These are phyloP conservation scores for Scortum barcoo DNA, from an alignment of 2,113 vertebrate genomes.

Conservation along the genomic window DNA sequence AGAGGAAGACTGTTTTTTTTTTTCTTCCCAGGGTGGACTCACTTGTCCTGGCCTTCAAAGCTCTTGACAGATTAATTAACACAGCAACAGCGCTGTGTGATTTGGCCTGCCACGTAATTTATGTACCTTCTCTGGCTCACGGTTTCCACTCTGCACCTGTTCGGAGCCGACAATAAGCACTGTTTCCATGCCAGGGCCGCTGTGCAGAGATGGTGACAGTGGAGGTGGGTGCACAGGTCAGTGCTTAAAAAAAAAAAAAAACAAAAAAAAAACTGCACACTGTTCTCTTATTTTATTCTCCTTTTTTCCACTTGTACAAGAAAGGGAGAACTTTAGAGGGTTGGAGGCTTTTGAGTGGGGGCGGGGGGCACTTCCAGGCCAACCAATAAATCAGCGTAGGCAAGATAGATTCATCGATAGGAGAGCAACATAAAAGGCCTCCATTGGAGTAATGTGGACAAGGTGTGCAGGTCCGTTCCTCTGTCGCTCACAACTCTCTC, in stretches of 20 bases:
- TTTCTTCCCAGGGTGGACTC: slow-evolving; percentile 55
- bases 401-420: slow-evolving; percentile 79
- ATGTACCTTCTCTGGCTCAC: slow-evolving; percentile 74
- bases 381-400: slow-evolving; percentile 76
- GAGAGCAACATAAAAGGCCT: slow-evolving; percentile 73
- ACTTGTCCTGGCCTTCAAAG: slow-evolving; percentile 77
- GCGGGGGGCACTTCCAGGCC: slow-evolving; percentile 64
- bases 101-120: slow-evolving; percentile 78
- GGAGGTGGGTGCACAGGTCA: slow-evolving; percentile 61
- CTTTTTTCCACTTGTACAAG: slow-evolving; percentile 37
- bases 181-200: slow-evolving; percentile 59
- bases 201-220: slow-evolving; percentile 57
- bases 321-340: slow-evolving; percentile 46
- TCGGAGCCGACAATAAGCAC: slow-evolving; percentile 65
- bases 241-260: no score
- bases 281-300: slow-evolving; percentile 62
- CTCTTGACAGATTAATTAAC: slow-evolving; percentile 82
- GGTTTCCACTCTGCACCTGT: slow-evolving; percentile 81
- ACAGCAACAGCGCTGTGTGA: slow-evolving; percentile 68
- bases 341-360: slow-evolving; percentile 22
- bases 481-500: slow-evolving; percentile 41
- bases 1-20: slow-evolving; percentile 35
- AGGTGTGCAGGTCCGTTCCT: slow-evolving; percentile 66
- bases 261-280: slow-evolving; percentile 42
- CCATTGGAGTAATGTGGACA: slow-evolving; percentile 72